A percentile compares a stretch with the other conserved stretches of the same genome.
These are phyloP conservation scores for Mastacembelus armatus DNA, from an alignment of 2,797 vertebrate genomes.

Conservation along the genomic window DNA sequence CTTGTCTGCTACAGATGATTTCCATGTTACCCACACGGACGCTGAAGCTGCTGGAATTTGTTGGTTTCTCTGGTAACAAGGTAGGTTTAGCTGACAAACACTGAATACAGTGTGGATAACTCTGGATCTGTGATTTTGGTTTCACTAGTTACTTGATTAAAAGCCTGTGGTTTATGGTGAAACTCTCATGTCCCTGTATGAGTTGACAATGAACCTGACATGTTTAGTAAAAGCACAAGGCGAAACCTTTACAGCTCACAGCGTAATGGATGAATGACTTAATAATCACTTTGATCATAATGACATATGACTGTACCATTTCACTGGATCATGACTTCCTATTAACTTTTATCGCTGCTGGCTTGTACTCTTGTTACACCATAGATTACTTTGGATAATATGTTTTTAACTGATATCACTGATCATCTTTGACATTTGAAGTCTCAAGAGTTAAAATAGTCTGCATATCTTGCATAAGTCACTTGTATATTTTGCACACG, in stretches of 20 bases:
- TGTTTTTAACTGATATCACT: background rate
- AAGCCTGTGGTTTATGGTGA: background rate
- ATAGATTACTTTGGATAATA: background rate
- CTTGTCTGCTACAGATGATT: conserved; percentile 85
- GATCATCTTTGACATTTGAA: background rate
- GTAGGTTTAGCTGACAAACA: conserved; percentile 74
- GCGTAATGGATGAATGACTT: background rate
- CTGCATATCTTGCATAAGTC: too few species aligned
- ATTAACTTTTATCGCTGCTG: too few species aligned
- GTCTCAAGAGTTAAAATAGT: background rate
- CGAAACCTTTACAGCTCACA: background rate
- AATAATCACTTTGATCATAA: conserved; percentile 22
- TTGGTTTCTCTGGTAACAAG: conserved; percentile 98
- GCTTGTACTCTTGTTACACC: background rate
- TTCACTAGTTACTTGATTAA: background rate
- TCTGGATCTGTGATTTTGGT: background rate
- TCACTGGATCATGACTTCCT: background rate
- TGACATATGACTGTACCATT: conserved; percentile 7
- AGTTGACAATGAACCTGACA: background rate
- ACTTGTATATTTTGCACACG: background rate
- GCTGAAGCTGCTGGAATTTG: conserved; percentile 93
- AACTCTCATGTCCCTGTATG: background rate
- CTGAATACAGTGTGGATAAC: background rate
- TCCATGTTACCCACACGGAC: conserved; percentile 96
- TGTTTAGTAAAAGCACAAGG: conserved; percentile 1